Percentiles rank a stretch among this genome's conserved stretches.
phyloP scores from a whole-genome alignment of 2,113 vertebrate species.

The Capreolus pygargus region DNA sequence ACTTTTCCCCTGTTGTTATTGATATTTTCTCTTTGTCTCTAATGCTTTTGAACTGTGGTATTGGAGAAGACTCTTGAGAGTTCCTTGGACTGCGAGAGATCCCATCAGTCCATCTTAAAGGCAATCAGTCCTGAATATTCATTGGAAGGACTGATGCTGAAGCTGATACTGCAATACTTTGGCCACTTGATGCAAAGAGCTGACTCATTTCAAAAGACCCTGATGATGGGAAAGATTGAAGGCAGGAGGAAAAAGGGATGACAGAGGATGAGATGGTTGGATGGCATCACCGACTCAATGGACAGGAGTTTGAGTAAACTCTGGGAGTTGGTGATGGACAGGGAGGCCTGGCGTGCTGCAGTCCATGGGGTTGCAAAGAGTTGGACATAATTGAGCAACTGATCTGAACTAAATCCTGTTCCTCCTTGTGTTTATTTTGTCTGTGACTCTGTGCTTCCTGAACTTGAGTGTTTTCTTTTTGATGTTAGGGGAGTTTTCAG shows the following conservation, averaged over 20 bases:
- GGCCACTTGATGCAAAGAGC: neutral
- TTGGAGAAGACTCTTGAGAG: neutral
- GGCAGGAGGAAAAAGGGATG: neutral
- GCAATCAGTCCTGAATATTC: neutral
- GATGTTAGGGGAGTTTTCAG: neutral
- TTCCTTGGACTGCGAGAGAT: neutral
- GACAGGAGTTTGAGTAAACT: neutral
- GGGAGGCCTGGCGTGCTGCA: neutral
- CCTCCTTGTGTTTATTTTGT: neutral
- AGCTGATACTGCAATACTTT: neutral
- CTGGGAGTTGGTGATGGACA: neutral
- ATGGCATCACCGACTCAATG: neutral
- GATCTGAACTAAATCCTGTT: neutral
- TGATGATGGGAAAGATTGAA: neutral
- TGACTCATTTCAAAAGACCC: neutral
- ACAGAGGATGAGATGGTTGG: neutral
- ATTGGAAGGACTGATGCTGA: neutral
- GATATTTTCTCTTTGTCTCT: neutral
- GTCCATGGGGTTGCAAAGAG: neutral
- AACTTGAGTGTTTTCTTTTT: neutral
- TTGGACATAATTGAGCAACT: neutral
- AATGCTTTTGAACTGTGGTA: neutral
- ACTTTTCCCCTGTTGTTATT: neutral
- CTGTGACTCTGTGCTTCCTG: neutral
- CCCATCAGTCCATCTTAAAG: neutral